A percentile compares a stretch with the other conserved stretches of the same genome.
These are phyloP conservation scores for Takifugu bimaculatus DNA, from an alignment of 2,113 vertebrate species.

Conservation along the genomic window DNA sequence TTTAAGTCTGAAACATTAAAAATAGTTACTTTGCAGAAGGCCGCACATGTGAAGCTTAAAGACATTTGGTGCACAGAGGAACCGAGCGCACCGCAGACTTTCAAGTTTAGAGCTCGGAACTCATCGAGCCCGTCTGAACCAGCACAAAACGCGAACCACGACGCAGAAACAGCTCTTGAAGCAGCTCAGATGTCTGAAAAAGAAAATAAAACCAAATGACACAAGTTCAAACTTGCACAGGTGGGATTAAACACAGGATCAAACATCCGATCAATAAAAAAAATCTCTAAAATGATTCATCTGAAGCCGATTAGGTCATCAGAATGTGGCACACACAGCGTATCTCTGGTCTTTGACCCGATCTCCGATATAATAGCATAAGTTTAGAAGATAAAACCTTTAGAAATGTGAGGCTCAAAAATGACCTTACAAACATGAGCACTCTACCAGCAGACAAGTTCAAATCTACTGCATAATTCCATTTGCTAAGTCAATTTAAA, in stretches of 20 bases:
- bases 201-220: background rate
- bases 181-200: background rate
- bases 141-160: background rate
- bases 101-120: background rate
- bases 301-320: background rate
- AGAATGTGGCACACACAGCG: conserved; percentile 15
- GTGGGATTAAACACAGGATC: background rate
- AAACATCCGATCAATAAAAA: too few relatives aligned
- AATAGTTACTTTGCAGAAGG: conserved; percentile 33
- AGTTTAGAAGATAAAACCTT: background rate
- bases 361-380: too few relatives aligned
- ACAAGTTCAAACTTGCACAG: background rate
- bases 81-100: conserved; percentile 11
- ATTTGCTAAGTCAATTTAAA: conserved; percentile 1
- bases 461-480: background rate
- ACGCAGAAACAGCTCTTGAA: background rate
- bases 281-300: background rate
- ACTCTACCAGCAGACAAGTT: background rate
- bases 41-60: conserved; percentile 9
- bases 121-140: background rate
- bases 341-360: background rate
- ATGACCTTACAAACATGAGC: background rate
- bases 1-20: background rate
- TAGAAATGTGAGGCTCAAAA: background rate
- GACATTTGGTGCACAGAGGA: background rate